phyloP scores from a whole-genome alignment of 2,113 vertebrate species.

The Willisornis vidua region DNA sequence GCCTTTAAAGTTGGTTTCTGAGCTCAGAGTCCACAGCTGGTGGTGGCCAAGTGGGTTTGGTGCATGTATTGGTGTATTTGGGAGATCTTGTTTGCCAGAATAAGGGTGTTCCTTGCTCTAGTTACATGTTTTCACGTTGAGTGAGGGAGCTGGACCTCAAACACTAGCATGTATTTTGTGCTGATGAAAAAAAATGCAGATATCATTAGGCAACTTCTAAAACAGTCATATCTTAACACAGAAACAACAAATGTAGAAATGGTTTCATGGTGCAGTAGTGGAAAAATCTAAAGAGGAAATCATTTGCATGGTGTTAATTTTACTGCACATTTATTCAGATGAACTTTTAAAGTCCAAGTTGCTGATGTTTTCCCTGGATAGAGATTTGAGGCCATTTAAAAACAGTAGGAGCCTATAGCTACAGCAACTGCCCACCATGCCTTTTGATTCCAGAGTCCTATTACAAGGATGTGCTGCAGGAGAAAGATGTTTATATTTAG shows the following conservation, averaged over 20 bases:
- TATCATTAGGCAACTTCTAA: not conserved
- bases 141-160: not conserved
- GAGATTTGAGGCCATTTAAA: slow-evolving; percentile 39
- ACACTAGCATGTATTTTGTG: not conserved
- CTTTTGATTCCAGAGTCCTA: not conserved
- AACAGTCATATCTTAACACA: not conserved
- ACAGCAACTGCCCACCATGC: not conserved
- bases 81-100: not conserved
- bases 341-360: not conserved
- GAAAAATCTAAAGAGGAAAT: not conserved
- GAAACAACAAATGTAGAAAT: not conserved
- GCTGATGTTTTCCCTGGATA: not conserved
- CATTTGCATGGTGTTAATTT: not conserved
- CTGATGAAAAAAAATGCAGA: not conserved
- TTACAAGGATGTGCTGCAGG: slow-evolving; percentile 31
- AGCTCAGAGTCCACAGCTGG: not conserved
- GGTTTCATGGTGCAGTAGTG: not conserved
- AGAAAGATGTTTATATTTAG: slow-evolving; percentile 56
- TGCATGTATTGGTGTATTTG: not conserved
- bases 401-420: not conserved
- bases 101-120: not conserved
- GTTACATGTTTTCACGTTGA: not conserved
- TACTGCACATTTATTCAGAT: not conserved
- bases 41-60: not conserved
- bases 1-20: not conserved